phyloP scores from a whole-genome alignment of 2,888 invertebrate genomes.

The Strigamia maritima region DNA sequence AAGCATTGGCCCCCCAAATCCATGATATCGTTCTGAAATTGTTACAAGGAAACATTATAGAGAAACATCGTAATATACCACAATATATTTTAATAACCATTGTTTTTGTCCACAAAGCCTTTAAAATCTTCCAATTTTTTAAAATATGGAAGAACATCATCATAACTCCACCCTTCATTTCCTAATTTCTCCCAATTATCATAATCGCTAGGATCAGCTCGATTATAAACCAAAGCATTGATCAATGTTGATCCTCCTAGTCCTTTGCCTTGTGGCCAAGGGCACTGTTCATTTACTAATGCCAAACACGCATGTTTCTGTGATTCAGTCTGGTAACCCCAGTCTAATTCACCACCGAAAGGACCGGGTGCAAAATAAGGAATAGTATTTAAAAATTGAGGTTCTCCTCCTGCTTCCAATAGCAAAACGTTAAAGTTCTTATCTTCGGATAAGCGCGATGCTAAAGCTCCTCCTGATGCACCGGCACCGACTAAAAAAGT shows the following conservation, averaged over 20 bases:
- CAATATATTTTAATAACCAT: neutral
- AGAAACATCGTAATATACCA: neutral
- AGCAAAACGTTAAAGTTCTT: constrained; percentile 57
- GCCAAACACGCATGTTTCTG: constrained; percentile 56
- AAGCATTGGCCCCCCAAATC: constrained; percentile 28
- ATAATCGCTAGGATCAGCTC: neutral
- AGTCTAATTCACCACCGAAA: neutral
- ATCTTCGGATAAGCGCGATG: constrained; percentile 51
- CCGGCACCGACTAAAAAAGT: constrained; percentile 64
- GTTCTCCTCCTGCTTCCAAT: constrained; percentile 66
- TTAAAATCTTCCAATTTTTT: constrained; percentile 4
- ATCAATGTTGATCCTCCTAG: constrained; percentile 34
- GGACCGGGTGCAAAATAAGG: constrained; percentile 65
- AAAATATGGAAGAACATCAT: constrained; percentile 20
- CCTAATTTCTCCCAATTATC: constrained; percentile 10
- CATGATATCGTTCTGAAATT: constrained; percentile 5
- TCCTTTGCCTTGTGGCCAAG: constrained; percentile 7
- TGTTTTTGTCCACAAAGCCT: neutral
- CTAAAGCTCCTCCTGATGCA: constrained; percentile 65
- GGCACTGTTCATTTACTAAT: neutral
- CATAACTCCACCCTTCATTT: constrained; percentile 10
- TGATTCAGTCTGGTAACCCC: neutral
- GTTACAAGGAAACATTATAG: neutral
- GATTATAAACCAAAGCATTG: neutral
- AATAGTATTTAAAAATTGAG: constrained; percentile 66